These are phyloP conservation scores for Pocota personata DNA, from an alignment of 2,888 invertebrate species.

Conservation along the genomic window DNA sequence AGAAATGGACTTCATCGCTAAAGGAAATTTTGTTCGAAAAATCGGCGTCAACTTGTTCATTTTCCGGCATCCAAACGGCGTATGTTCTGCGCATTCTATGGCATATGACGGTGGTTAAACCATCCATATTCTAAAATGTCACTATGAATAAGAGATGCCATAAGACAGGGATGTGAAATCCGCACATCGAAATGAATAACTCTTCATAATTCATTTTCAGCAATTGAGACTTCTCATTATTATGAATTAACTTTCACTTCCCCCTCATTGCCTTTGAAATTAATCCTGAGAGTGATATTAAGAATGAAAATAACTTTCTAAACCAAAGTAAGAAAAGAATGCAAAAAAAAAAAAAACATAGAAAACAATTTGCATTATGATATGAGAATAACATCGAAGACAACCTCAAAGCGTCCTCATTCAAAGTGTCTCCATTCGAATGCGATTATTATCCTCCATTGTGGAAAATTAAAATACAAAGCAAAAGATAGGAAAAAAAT, in stretches of 20 bases:
- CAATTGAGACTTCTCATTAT: neutral
- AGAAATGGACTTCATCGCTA: too few species aligned
- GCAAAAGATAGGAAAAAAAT: slow-evolving; percentile 36
- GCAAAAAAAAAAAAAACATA: slow-evolving; percentile 14
- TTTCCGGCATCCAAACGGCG: too few species aligned
- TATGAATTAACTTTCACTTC: neutral
- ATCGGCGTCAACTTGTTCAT: too few species aligned
- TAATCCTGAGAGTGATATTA: slow-evolving; percentile 20
- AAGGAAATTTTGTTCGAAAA: too few species aligned
- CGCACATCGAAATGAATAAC: too few species aligned
- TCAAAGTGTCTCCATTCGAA: slow-evolving; percentile 72
- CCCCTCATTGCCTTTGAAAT: neutral
- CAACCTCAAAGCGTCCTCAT: slow-evolving; percentile 69
- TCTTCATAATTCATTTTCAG: too few species aligned
- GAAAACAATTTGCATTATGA: slow-evolving; percentile 69
- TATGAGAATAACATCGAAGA: slow-evolving; percentile 52
- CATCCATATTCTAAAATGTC: too few species aligned
- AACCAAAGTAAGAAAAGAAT: slow-evolving; percentile 13
- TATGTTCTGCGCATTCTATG: too few species aligned
- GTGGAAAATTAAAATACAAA: slow-evolving; percentile 73
- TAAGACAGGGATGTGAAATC: too few species aligned
- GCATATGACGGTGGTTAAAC: too few species aligned
- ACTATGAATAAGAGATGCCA: too few species aligned
- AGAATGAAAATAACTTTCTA: slow-evolving; percentile 4
- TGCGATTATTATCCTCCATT: slow-evolving; percentile 73